Base-by-base conservation (phyloP, 2,113 vertebrate genomes). In the Saccopteryx leptura region DNA sequence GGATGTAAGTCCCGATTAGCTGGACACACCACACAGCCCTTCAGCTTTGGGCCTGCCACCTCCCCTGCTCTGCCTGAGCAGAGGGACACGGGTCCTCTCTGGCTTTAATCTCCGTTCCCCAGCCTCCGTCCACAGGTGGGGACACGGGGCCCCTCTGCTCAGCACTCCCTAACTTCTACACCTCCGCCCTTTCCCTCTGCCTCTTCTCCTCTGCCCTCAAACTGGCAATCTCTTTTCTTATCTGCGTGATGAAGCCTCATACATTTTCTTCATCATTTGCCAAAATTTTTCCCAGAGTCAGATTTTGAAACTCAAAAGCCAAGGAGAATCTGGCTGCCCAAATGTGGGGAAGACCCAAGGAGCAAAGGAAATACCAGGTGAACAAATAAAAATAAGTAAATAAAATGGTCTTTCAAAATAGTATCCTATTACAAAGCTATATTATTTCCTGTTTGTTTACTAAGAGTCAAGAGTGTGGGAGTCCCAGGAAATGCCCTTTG, bases 301-400 rank as follows among this genome's bases (percentile, higher is more conserved):
- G 33, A 76, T 56, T 95, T 81, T 72, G 58, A 92, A 90, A 82
- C 48, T 66, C 66, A 92, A 61, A 94, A 95, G 63, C 69, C 58
- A 87, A 65, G 18, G 50, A 83, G 58, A 81, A 93, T 5, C 15
- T 63, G 74, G 54, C 39, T 68, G 72, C 71, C 50, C 81, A 11
- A 39, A 39, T 80, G 21, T 79, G 72, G 69, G 58, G 75, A 71
- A 89, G n/a, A 7, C 48, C 79, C 69, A 52, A 76, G 46, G 75
- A 92, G 56, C 52, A 76, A 85, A 93, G 69, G 79, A 95, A 84
- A 79, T 82, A 84, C 15, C 21, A 18, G n/a, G 26, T 52, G 28
- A 60, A 81, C 74, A 78, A 66, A 39, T 39, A 39, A 39, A 39
- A 39, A 39, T 39, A 39, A 39, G 39, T 39, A 39, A 69, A 72